Conservation (phyloP, 1,140 invertebrate species). For the Gryllus bimaculatus region DNA sequence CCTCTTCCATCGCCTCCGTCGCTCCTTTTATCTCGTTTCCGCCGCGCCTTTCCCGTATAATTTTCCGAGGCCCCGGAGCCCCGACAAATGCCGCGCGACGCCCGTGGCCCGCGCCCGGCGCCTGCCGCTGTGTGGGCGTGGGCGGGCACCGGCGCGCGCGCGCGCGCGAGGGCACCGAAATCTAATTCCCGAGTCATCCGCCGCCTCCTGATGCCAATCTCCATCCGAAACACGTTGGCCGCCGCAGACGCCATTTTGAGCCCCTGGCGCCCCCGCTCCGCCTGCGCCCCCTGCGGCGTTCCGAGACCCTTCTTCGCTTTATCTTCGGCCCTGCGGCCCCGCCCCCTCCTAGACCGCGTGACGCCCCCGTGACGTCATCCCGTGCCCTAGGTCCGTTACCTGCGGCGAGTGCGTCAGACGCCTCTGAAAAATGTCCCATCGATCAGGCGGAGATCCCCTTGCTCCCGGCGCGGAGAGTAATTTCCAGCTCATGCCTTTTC, state of each 20-base stretch:
- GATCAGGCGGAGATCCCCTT: too few relatives aligned
- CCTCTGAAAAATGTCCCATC: neutral
- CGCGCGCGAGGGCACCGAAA: neutral
- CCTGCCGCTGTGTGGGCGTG: neutral
- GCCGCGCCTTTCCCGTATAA: neutral
- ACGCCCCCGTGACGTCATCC: neutral
- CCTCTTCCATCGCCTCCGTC: neutral
- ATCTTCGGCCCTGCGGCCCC: too few relatives aligned
- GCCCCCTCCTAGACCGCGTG: too few relatives aligned
- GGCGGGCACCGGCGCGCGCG: too few relatives aligned
- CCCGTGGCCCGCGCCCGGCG: neutral
- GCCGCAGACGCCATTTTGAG: too few relatives aligned
- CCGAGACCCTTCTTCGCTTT: too few relatives aligned
- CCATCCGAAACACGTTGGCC: neutral
- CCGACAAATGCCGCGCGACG: neutral
- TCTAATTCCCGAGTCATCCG: neutral
- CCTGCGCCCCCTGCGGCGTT: too few relatives aligned
- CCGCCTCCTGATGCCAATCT: neutral
- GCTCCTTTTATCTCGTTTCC: neutral
- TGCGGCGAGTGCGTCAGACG: neutral
- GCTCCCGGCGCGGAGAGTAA: neutral
- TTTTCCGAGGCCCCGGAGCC: neutral
- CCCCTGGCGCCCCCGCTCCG: too few relatives aligned
- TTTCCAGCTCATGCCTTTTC: neutral
- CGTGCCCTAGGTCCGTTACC: neutral